These are phyloP conservation scores for Scrobipalpa atriplicella DNA, from an alignment of 2,888 invertebrate genomes.

Conservation along the genomic window DNA sequence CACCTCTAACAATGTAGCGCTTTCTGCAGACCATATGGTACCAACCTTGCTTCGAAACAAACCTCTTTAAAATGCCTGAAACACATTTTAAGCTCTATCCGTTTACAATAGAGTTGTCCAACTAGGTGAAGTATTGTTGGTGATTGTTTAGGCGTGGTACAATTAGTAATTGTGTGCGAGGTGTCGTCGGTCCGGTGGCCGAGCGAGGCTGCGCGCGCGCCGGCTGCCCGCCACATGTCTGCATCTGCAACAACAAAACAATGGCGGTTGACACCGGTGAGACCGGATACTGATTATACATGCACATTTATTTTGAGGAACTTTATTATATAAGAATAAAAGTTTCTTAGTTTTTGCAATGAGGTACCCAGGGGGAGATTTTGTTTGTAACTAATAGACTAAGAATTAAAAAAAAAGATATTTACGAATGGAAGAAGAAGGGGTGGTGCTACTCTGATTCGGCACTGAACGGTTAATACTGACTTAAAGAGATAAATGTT, in stretches of 20 bases:
- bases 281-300: slow-evolving; percentile 13
- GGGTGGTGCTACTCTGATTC: too few species aligned
- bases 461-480: too few species aligned
- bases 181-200: slow-evolving; percentile 34
- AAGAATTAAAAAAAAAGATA: too few species aligned
- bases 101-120: slow-evolving; percentile 25
- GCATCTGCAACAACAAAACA: neutral
- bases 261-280: slow-evolving; percentile 9
- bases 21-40: slow-evolving; percentile 64
- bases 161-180: slow-evolving; percentile 61
- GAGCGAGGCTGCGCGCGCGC: slow-evolving; percentile 44
- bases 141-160: slow-evolving; percentile 49
- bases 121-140: slow-evolving; percentile 29
- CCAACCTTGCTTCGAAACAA: slow-evolving; percentile 37
- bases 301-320: neutral
- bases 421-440: too few species aligned
- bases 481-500: too few species aligned
- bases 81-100: slow-evolving; percentile 37
- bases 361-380: too few species aligned
- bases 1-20: slow-evolving; percentile 55
- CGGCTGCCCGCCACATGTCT: slow-evolving; percentile 54
- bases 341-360: neutral
- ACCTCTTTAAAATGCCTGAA: slow-evolving; percentile 23
- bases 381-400: too few species aligned
- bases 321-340: neutral